These are phyloP conservation scores for Plutomurus gul DNA, from an alignment of 1,140 invertebrate species.

Conservation along the genomic window DNA sequence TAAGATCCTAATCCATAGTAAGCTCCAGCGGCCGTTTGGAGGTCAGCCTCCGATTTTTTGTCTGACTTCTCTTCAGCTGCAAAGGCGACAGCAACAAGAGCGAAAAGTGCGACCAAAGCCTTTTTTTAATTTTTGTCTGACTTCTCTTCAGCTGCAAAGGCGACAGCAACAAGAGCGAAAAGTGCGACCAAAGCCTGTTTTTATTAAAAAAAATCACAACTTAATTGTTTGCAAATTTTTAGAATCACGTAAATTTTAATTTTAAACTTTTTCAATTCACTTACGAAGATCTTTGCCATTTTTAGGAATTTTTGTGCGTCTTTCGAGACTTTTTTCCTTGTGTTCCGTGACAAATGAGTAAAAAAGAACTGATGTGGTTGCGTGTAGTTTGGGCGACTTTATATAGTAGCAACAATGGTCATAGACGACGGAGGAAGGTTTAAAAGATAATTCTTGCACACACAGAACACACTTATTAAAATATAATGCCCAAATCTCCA, in stretches of 20 bases:
- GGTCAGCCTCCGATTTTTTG: not conserved
- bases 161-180: conserved; percentile 1
- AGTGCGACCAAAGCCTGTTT: not conserved
- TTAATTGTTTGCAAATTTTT: not conserved
- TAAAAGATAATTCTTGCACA: no score
- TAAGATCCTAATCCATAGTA: not conserved
- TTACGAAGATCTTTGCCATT: conserved; percentile 30
- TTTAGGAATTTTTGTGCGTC: not conserved
- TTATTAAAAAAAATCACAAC: not conserved
- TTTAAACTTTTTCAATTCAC: not conserved
- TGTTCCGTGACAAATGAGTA: not conserved
- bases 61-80: conserved; percentile 10
- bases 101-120: not conserved
- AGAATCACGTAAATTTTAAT: not conserved
- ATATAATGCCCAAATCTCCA: no score
- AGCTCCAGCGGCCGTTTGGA: not conserved
- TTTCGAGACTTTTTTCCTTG: not conserved
- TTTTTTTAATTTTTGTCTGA: not conserved
- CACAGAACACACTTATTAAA: no score
- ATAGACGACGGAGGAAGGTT: no score
- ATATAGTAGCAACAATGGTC: no score
- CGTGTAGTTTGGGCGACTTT: not conserved
- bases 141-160: conserved; percentile 2
- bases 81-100: not conserved
- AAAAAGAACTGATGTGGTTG: not conserved